phyloP scores from a whole-genome alignment of 2,888 invertebrate genomes.

The Drosophila paranaensis region DNA sequence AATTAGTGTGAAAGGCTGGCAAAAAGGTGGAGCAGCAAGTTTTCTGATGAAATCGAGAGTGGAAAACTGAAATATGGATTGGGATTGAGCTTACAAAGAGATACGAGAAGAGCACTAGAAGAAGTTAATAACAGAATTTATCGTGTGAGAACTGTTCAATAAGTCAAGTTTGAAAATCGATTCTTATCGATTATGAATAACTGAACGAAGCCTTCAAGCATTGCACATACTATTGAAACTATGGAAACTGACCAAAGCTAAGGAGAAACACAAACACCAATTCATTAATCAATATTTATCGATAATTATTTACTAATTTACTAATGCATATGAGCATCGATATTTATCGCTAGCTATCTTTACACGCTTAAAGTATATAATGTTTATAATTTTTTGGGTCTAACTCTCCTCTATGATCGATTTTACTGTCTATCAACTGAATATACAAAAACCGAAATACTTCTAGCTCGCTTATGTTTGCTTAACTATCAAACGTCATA shows the following conservation, averaged over 20 bases:
- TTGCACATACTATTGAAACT: too few species aligned
- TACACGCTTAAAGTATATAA: too few species aligned
- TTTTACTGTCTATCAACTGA: not conserved
- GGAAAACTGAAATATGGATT: not conserved
- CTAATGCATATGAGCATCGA: not conserved
- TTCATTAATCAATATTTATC: not conserved
- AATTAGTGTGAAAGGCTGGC: conserved; percentile 10
- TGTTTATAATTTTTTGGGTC: too few species aligned
- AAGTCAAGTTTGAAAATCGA: not conserved
- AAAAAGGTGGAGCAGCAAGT: not conserved
- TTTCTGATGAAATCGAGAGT: not conserved
- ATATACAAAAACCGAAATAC: not conserved
- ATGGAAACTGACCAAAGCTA: too few species aligned
- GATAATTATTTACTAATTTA: not conserved
- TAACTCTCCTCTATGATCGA: not conserved
- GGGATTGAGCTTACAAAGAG: not conserved
- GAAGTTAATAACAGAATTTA: not conserved
- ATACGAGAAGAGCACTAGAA: not conserved
- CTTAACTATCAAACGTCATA: not conserved
- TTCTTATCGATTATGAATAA: not conserved
- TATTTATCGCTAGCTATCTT: not conserved
- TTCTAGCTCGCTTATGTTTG: not conserved
- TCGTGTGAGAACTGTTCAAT: too few species aligned
- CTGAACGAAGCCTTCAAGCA: too few species aligned
- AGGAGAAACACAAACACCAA: too few species aligned